phyloP scores from a whole-genome alignment of 2,888 invertebrate genomes.

The Melinopterus prodromus region DNA sequence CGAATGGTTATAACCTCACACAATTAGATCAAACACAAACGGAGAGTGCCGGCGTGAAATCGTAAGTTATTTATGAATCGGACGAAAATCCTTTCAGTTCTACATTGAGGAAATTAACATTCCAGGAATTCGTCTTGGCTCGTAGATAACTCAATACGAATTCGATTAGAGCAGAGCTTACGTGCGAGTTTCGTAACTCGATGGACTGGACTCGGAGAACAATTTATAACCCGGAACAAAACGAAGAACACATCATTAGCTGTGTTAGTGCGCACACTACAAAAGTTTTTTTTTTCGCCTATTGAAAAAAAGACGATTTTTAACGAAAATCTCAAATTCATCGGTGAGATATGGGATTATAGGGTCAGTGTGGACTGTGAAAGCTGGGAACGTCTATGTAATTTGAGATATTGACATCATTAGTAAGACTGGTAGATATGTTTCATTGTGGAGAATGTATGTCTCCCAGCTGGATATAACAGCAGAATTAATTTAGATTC shows the following conservation, averaged over 20 bases:
- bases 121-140: neutral
- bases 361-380: neutral
- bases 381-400: neutral
- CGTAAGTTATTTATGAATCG: conserved; percentile 4
- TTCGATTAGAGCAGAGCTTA: neutral
- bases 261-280: neutral
- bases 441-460: conserved; percentile 4
- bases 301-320: neutral
- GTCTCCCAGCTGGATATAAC: neutral
- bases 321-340: neutral
- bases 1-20: neutral
- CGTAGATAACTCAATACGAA: neutral
- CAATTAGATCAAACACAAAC: neutral
- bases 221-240: conserved; percentile 4
- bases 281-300: neutral
- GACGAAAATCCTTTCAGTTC: neutral
- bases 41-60: conserved; percentile 4
- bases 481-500: conserved; percentile 4
- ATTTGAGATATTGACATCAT: neutral
- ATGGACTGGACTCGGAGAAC: neutral
- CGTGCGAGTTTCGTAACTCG: neutral
- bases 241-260: neutral
- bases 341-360: neutral
- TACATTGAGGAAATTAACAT: neutral
- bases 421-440: conserved; percentile 4